Evolutionary conservation across 2,888 invertebrate genomes (phyloP).

Genomic region (Syrista parreyssii): DNA sequence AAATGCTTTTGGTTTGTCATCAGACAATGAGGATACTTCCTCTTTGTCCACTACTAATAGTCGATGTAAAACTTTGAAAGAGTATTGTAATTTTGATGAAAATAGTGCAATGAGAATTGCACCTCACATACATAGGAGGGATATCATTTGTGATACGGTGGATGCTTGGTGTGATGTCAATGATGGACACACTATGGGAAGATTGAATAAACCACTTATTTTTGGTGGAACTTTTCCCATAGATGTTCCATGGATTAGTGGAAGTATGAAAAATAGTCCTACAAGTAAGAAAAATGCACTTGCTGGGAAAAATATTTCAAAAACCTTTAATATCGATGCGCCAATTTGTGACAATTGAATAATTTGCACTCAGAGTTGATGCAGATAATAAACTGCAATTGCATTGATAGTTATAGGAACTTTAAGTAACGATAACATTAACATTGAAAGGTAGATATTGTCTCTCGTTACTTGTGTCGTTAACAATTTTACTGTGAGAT

Average conservation of each 20-base stretch:
- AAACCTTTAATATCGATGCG: conserved; percentile 71
- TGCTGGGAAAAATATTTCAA: conserved; percentile 41
- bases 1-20: conserved; percentile 36
- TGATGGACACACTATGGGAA: conserved; percentile 29
- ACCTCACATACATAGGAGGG: conserved; percentile 65
- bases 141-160: conserved; percentile 73
- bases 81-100: conserved; percentile 61
- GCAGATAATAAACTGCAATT: not conserved
- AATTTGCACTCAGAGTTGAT: not conserved
- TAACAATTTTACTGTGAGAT: not conserved
- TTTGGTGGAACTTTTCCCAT: conserved; percentile 91
- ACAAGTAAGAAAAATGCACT: conserved; percentile 23
- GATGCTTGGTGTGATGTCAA: conserved; percentile 69
- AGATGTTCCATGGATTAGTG: conserved; percentile 73
- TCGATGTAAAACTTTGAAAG: conserved; percentile 47
- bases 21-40: conserved; percentile 24
- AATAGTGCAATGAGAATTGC: conserved; percentile 59
- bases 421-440: not conserved
- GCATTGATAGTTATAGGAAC: not conserved
- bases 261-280: conserved; percentile 19
- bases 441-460: not conserved
- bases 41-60: not conserved
- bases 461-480: not conserved
- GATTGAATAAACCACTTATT: conserved; percentile 72
- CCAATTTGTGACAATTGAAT: conserved; percentile 51